Evolutionary conservation across 2,888 invertebrate genomes (phyloP).

Genomic region (Cantharis nigra): DNA sequence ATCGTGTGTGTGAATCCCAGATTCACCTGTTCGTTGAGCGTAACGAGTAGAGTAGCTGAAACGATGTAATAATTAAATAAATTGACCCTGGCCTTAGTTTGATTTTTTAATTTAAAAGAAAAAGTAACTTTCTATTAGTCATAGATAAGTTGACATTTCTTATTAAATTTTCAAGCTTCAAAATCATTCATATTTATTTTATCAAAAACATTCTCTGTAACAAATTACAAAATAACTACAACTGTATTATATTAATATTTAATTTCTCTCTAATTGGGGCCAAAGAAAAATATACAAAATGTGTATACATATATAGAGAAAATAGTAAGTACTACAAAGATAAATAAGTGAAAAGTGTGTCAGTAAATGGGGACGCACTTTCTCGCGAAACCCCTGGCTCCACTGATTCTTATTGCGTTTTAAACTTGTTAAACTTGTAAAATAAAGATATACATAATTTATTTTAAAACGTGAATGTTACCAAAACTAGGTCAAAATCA

Average conservation of each 20-base stretch:
- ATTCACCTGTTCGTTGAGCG: neutral
- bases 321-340: conserved; percentile 43
- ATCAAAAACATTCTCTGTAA: conserved; percentile 21
- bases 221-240: conserved; percentile 31
- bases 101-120: conserved; percentile 14
- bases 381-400: conserved; percentile 28
- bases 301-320: conserved; percentile 7
- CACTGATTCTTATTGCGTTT: conserved; percentile 21
- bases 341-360: conserved; percentile 49
- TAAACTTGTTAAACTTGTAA: conserved; percentile 24
- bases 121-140: conserved; percentile 3
- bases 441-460: conserved; percentile 35
- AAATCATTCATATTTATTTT: conserved; percentile 13
- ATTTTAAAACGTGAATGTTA: conserved; percentile 40
- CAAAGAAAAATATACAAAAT: conserved; percentile 52
- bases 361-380: conserved; percentile 44
- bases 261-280: conserved; percentile 54
- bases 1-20: neutral
- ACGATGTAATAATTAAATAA: neutral
- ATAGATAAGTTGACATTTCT: neutral
- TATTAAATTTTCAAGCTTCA: neutral
- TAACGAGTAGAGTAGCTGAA: neutral
- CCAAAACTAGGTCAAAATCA: conserved; percentile 31
- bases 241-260: conserved; percentile 38
- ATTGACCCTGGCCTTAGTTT: neutral